A percentile compares a stretch with the other conserved stretches of the same genome.
Evolutionary conservation across 2,888 invertebrate genomes (phyloP).

Genomic region (Sussaba pulchella): DNA sequence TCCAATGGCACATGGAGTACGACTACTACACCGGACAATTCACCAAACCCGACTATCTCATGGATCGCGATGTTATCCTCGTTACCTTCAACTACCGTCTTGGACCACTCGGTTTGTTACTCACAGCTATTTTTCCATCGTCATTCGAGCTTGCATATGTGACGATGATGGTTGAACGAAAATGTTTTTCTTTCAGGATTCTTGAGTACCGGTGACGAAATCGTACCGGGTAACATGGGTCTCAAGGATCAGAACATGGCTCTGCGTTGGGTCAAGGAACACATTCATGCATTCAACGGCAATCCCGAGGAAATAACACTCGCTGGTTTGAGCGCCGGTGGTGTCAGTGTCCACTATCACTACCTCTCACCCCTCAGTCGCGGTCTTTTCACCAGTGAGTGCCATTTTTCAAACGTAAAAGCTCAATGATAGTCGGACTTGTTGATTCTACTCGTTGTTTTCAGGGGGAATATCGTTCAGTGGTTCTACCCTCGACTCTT

Average conservation of each 20-base stretch:
- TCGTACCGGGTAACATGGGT: conserved; percentile 90
- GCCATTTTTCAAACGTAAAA: not conserved
- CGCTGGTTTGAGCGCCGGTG: conserved; percentile 90
- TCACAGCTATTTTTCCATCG: conserved; percentile 13
- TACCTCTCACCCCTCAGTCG: conserved; percentile 88
- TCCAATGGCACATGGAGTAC: conserved; percentile 87
- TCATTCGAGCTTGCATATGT: too few species aligned
- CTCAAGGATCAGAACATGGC: conserved; percentile 91
- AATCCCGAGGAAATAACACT: conserved; percentile 89
- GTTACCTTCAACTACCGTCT: conserved; percentile 90
- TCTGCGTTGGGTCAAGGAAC: conserved; percentile 89
- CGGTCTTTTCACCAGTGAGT: conserved; percentile 84
- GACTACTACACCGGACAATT: conserved; percentile 79
- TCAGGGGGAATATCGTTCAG: conserved; percentile 89
- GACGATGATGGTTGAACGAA: not conserved
- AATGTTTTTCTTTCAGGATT: conserved; percentile 86
- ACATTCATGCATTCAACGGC: conserved; percentile 90
- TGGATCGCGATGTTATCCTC: conserved; percentile 88
- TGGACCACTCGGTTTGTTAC: conserved; percentile 88
- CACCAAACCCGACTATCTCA: conserved; percentile 85
- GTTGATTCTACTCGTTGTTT: conserved; percentile 2
- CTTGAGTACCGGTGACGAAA: conserved; percentile 89
- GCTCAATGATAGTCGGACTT: too few species aligned
- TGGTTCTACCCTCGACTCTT: conserved; percentile 88
- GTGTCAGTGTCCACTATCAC: conserved; percentile 91